These are phyloP conservation scores for Acanthiza pusilla DNA, from an alignment of 2,797 vertebrate species.

Conservation along the genomic window DNA sequence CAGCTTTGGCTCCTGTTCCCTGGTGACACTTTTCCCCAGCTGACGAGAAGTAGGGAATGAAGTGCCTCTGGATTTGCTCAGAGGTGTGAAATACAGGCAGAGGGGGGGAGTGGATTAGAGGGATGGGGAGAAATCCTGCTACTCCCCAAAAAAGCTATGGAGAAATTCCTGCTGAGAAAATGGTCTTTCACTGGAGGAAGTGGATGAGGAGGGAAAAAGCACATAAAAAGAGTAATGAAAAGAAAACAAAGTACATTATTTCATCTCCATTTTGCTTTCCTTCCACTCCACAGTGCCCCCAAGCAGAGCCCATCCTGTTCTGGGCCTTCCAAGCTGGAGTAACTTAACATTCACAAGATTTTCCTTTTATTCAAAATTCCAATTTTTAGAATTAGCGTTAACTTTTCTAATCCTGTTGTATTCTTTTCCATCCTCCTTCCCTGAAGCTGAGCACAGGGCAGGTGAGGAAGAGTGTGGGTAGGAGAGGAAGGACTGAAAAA, in stretches of 20 bases:
- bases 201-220: not conserved
- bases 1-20: not conserved
- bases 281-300: not conserved
- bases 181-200: not conserved
- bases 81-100: slow-evolving; percentile 15
- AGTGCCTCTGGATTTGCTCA: not conserved
- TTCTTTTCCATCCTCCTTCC: not conserved
- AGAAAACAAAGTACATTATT: not conserved
- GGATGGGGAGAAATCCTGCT: not conserved
- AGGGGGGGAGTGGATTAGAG: not conserved
- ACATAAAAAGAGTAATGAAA: slow-evolving; percentile 3
- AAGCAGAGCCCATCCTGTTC: not conserved
- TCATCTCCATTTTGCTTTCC: not conserved
- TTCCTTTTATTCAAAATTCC: not conserved
- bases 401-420: not conserved
- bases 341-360: not conserved
- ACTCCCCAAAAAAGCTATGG: not conserved
- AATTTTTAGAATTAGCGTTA: not conserved
- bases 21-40: not conserved
- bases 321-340: not conserved
- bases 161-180: not conserved
- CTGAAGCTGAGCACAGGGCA: not conserved
- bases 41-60: not conserved
- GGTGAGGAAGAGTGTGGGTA: not conserved
- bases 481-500: not conserved